A percentile compares a stretch with the other conserved stretches of the same genome.
phyloP scores from a whole-genome alignment of 2,888 invertebrate species.

The Orchesellides sinensis region DNA sequence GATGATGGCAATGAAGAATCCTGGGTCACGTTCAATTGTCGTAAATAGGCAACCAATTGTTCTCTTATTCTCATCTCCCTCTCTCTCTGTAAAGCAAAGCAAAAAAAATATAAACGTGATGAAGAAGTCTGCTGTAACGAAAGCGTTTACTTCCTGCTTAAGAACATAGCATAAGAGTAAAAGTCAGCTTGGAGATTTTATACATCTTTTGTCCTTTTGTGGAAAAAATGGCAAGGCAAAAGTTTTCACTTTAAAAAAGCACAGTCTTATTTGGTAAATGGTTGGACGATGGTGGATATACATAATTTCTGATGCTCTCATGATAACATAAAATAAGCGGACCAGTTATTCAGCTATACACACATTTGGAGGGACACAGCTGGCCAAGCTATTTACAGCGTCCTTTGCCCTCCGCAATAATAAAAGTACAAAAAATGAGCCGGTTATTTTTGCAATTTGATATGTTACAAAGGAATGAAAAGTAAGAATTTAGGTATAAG shows the following conservation, averaged over 20 bases:
- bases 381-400: constrained; percentile 1
- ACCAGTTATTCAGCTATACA: no score
- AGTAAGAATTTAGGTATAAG: background rate
- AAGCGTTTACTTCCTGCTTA: background rate
- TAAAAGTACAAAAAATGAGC: no score
- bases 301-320: background rate
- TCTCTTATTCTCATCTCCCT: constrained; percentile 31
- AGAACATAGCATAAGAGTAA: background rate
- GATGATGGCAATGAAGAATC: constrained; percentile 56
- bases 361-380: constrained; percentile 15
- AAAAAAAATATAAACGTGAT: no score
- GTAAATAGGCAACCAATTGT: constrained; percentile 36
- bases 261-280: no score
- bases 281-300: background rate
- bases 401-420: no score
- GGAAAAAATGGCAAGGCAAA: background rate
- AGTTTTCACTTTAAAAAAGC: background rate
- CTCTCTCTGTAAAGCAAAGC: no score
- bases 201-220: background rate
- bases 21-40: constrained; percentile 60
- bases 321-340: no score
- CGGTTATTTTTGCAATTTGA: no score
- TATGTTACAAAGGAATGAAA: no score
- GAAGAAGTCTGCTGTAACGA: background rate
- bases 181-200: background rate